Conservation (phyloP, 2,888 invertebrate species). For the Drosophila helvetica region DNA sequence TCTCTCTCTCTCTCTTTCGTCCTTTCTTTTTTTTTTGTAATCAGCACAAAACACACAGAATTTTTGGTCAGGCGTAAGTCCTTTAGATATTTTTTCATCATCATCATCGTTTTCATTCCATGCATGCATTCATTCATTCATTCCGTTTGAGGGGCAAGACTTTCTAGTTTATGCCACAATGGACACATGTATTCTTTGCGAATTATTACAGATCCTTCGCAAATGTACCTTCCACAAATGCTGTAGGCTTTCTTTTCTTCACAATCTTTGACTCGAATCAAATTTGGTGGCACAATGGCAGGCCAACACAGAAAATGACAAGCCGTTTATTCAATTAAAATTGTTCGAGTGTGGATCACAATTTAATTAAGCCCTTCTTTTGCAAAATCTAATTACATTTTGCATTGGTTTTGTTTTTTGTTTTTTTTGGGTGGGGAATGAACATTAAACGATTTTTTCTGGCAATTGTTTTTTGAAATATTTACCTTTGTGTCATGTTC, state of each 20-base stretch:
- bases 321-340: neutral
- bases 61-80: conserved; percentile 43
- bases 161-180: neutral
- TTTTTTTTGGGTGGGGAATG: neutral
- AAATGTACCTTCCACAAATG: neutral
- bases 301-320: neutral
- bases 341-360: neutral
- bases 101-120: conserved; percentile 10
- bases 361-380: neutral
- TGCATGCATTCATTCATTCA: neutral
- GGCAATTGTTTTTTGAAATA: too few species aligned
- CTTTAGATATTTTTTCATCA: conserved; percentile 38
- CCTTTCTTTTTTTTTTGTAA: conserved; percentile 22
- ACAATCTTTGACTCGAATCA: conserved; percentile 3
- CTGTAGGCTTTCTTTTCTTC: neutral
- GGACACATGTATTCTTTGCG: neutral
- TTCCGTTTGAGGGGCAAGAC: conserved; percentile 3
- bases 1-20: neutral
- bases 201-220: neutral
- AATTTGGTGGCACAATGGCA: neutral
- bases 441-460: neutral
- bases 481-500: neutral
- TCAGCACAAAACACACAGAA: conserved; percentile 19
- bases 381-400: neutral
- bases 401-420: too few species aligned